Conservation (phyloP, 2,888 invertebrate species). For the Aspidiotus destructor region DNA sequence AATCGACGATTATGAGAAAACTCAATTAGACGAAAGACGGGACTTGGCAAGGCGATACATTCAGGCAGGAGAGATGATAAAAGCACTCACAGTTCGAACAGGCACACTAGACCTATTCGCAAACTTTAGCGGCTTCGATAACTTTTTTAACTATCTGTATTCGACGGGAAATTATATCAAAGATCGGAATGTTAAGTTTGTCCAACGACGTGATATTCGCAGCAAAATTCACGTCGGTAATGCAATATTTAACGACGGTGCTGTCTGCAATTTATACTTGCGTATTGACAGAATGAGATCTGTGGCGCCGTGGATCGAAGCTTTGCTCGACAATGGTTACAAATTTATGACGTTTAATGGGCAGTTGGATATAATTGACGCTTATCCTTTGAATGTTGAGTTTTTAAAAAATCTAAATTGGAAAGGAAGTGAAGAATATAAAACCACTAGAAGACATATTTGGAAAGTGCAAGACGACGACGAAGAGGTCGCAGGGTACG, state of each 20-base stretch:
- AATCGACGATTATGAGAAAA: constrained; percentile 47
- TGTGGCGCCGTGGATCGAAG: constrained; percentile 61
- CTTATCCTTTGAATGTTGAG: constrained; percentile 73
- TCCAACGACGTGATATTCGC: too few relatives aligned
- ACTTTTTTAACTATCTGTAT: constrained; percentile 45
- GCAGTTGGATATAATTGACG: constrained; percentile 82
- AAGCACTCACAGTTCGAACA: constrained; percentile 49
- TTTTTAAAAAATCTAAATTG: constrained; percentile 65
- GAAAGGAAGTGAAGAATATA: constrained; percentile 55
- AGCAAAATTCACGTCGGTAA: too few relatives aligned
- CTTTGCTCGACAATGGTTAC: constrained; percentile 54
- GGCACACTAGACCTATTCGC: constrained; percentile 39
- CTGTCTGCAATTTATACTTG: too few relatives aligned
- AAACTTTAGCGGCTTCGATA: constrained; percentile 54
- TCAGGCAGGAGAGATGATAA: constrained; percentile 51
- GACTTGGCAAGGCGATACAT: constrained; percentile 52
- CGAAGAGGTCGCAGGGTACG: constrained; percentile 61
- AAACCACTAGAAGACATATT: constrained; percentile 52
- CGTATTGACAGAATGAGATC: constrained; percentile 55
- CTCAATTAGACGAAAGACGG: constrained; percentile 54
- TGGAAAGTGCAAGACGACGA: constrained; percentile 51
- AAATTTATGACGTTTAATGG: constrained; percentile 76
- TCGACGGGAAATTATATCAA: constrained; percentile 36
- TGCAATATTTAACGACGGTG: too few relatives aligned
- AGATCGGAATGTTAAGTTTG: too few relatives aligned